Conservation (phyloP, 2,113 vertebrate genomes). For the Mesocricetus auratus region DNA sequence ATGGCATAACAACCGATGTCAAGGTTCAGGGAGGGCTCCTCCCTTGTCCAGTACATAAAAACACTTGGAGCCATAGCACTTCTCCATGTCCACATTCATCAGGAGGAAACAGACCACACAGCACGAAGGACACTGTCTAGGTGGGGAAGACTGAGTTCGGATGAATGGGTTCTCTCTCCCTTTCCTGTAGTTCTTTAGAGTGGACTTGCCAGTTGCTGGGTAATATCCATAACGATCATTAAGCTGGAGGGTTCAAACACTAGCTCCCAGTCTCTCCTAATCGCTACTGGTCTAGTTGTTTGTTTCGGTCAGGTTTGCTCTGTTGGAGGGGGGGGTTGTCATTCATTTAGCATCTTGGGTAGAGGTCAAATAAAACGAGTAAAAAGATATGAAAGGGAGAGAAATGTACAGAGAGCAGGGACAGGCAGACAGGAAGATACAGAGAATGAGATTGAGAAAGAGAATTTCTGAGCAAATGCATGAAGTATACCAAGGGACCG, state of each 20-base stretch:
- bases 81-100: neutral
- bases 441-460: neutral
- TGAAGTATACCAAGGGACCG: accelerated
- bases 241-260: neutral
- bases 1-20: neutral
- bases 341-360: neutral
- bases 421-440: neutral
- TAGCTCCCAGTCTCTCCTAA: neutral
- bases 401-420: no score
- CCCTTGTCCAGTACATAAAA: neutral
- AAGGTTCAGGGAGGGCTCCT: accelerated
- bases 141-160: neutral
- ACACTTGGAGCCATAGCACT: neutral
- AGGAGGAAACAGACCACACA: neutral
- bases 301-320: neutral
- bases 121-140: neutral
- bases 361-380: neutral
- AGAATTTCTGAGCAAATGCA: no score
- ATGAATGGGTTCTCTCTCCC: neutral
- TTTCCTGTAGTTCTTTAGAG: neutral
- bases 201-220: neutral
- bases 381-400: neutral
- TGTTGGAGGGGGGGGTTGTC: accelerated
- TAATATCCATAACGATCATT: neutral
- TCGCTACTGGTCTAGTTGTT: neutral